Percentiles rank a stretch among this genome's conserved stretches.
Evolutionary conservation across 53 echinoderm and acorn worm species (phyloP).

Genomic region (Echinarachnius parma): DNA sequence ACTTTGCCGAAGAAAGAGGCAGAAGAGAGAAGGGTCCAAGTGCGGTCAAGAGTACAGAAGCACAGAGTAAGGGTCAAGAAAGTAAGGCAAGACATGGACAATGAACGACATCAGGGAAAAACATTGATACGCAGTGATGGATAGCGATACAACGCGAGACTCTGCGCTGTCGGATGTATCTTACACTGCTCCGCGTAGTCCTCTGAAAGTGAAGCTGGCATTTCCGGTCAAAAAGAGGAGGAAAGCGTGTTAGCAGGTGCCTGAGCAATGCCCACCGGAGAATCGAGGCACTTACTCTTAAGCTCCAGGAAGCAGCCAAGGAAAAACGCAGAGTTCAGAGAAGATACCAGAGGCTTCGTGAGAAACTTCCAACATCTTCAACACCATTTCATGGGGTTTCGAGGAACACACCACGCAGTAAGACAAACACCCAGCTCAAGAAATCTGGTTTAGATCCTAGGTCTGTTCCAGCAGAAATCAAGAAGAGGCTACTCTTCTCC

Average conservation of each 20-base stretch:
- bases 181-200: not conserved
- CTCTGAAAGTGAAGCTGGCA: constrained; percentile 45
- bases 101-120: not conserved
- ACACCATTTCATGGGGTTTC: constrained; percentile 1
- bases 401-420: constrained; percentile 40
- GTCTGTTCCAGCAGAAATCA: constrained; percentile 22
- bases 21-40: constrained; percentile 4
- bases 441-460: constrained; percentile 25
- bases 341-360: constrained; percentile 25
- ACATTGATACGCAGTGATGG: too few relatives aligned
- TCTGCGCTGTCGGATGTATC: constrained; percentile 18
- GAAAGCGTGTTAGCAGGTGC: constrained; percentile 46
- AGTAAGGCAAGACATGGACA: constrained; percentile 11
- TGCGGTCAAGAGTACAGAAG: constrained; percentile 21
- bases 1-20: constrained; percentile 20
- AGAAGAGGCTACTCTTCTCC: constrained; percentile 33
- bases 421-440: constrained; percentile 24
- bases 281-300: constrained; percentile 37
- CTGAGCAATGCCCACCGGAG: constrained; percentile 32
- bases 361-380: constrained; percentile 20
- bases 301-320: constrained; percentile 39
- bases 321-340: constrained; percentile 28
- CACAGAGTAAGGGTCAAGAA: constrained; percentile 39
- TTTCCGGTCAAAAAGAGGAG: not conserved
- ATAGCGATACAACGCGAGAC: constrained; percentile 8